Percentiles rank a stretch among this genome's conserved stretches.
Conservation (phyloP, 2,888 invertebrate species). For the Crematogaster levior region DNA sequence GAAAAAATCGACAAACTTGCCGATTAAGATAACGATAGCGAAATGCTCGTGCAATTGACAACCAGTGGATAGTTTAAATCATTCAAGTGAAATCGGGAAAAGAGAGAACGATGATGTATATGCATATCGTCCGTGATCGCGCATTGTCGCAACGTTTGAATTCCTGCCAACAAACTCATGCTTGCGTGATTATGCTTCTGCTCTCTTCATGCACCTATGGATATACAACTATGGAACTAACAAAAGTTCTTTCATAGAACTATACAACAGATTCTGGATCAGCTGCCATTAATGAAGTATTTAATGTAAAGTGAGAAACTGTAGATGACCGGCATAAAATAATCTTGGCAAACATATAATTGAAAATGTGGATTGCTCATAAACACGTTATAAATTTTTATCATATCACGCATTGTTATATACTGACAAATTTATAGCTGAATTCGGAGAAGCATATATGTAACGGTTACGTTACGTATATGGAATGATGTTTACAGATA, state of each 20-base stretch:
- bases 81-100: constrained; percentile 48
- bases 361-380: constrained; percentile 14
- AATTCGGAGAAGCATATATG: constrained; percentile 21
- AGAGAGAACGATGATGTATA: constrained; percentile 36
- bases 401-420: constrained; percentile 21
- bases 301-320: constrained; percentile 21
- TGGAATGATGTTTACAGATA: constrained; percentile 48
- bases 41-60: constrained; percentile 12
- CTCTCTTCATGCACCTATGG: constrained; percentile 41
- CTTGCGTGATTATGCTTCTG: constrained; percentile 71
- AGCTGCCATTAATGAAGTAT: constrained; percentile 19
- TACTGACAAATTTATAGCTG: constrained; percentile 21
- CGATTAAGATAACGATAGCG: background rate
- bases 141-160: constrained; percentile 79
- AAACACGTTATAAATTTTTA: constrained; percentile 27
- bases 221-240: background rate
- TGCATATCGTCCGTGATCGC: constrained; percentile 28
- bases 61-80: constrained; percentile 44
- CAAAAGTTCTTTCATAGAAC: constrained; percentile 4
- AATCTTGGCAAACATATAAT: constrained; percentile 26
- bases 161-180: constrained; percentile 76
- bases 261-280: background rate
- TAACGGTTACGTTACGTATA: constrained; percentile 24
- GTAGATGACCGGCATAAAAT: constrained; percentile 7
- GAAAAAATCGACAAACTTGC: constrained; percentile 61